These are phyloP conservation scores for Circaetus cinerascens DNA, from an alignment of 2,113 vertebrate species.

Conservation along the genomic window DNA sequence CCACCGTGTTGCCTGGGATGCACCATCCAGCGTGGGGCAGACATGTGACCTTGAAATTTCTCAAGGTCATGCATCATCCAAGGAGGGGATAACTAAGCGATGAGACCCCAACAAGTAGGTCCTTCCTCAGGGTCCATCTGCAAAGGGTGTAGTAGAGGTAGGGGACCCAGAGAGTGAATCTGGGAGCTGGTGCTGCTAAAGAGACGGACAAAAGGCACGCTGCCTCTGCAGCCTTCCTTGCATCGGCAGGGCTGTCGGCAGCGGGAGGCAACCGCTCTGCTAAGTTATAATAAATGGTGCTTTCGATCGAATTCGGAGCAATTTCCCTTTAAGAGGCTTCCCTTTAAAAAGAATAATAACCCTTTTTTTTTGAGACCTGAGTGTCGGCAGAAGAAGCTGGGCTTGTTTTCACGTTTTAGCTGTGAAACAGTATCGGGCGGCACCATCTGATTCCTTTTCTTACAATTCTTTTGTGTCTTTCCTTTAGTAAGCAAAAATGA, in stretches of 20 bases:
- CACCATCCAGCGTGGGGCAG: too few species aligned
- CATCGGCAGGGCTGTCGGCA: accelerated
- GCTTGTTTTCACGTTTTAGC: slow-evolving; percentile 59
- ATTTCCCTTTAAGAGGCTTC: slow-evolving; percentile 52
- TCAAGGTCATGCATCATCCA: not conserved
- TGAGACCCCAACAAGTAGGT: not conserved
- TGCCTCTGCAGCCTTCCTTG: not conserved
- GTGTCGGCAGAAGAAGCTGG: slow-evolving; percentile 8
- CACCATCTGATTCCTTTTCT: slow-evolving; percentile 71
- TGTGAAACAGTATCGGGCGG: slow-evolving; percentile 49
- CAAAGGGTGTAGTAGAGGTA: accelerated
- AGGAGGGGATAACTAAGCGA: not conserved
- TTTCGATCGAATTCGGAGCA: not conserved
- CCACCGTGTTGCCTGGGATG: not conserved
- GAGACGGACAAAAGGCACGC: accelerated
- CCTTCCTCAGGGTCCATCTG: not conserved
- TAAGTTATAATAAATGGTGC: not conserved
- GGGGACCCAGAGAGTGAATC: not conserved
- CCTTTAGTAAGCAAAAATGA: slow-evolving; percentile 71
- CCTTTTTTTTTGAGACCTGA: not conserved
- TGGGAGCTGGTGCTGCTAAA: not conserved
- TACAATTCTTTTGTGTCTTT: slow-evolving; percentile 64
- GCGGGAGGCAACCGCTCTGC: not conserved
- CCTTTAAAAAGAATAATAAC: slow-evolving; percentile 47
- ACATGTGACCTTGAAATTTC: not conserved